Percentiles rank a stretch among this genome's conserved stretches.
These are phyloP conservation scores for Leucoraja erinaceus DNA, from an alignment of 2,113 vertebrate genomes.

Conservation along the genomic window DNA sequence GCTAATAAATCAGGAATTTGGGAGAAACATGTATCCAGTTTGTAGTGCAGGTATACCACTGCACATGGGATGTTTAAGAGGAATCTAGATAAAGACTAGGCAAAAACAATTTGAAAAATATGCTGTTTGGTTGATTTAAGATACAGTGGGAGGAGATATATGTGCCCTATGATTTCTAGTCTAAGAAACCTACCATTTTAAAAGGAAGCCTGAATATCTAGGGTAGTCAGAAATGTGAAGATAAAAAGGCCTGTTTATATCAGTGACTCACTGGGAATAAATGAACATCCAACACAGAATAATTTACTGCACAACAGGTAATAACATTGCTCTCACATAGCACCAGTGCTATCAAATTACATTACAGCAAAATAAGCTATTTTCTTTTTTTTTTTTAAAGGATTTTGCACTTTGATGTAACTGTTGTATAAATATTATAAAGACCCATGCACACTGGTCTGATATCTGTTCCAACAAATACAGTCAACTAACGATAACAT, in stretches of 20 bases:
- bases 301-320: background rate
- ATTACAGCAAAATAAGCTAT: background rate
- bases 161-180: too few species aligned
- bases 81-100: too few species aligned
- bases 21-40: too few species aligned
- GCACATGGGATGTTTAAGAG: too few species aligned
- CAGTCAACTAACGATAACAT: background rate
- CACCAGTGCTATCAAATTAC: conserved; percentile 3
- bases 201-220: background rate
- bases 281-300: background rate
- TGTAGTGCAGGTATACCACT: too few species aligned
- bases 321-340: conserved; percentile 24
- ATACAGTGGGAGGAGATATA: too few species aligned
- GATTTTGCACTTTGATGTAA: background rate
- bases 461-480: conserved; percentile 17
- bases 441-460: background rate
- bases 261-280: conserved; percentile 16
- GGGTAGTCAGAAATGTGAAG: background rate
- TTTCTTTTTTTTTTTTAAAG: background rate
- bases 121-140: too few species aligned
- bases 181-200: too few species aligned
- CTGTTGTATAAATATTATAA: conserved; percentile 18
- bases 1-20: too few species aligned
- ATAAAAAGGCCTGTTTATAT: background rate
- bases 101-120: too few species aligned